A percentile compares a stretch with the other conserved stretches of the same genome.
phyloP scores from a whole-genome alignment of 2,113 vertebrate species.

The Aleadryas rufinucha region DNA sequence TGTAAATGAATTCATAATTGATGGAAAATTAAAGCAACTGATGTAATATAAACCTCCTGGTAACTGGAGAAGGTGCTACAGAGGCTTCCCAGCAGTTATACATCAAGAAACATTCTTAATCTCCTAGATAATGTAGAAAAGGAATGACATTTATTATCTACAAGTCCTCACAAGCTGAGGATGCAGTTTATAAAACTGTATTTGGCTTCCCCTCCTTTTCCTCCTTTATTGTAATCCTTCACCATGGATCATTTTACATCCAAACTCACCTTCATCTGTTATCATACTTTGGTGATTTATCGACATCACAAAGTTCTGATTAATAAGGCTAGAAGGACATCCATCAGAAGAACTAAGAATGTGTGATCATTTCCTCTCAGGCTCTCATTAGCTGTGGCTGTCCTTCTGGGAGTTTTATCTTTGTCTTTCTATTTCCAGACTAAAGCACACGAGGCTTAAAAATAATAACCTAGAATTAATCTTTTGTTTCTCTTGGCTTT shows the following conservation, averaged over 20 bases:
- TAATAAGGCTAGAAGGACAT: conserved; percentile 28
- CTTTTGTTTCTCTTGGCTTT: neutral
- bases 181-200: neutral
- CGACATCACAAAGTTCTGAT: neutral
- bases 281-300: conserved; percentile 19
- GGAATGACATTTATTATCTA: conserved; percentile 42
- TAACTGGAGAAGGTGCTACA: conserved; percentile 51
- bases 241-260: conserved; percentile 1
- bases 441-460: neutral
- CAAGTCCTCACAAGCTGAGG: conserved; percentile 44
- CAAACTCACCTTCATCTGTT: conserved; percentile 46
- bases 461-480: neutral
- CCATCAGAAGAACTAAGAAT: conserved; percentile 25
- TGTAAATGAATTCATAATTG: conserved; percentile 22
- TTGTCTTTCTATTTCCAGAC: conserved; percentile 13
- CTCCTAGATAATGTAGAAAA: conserved; percentile 27
- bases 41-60: conserved; percentile 46
- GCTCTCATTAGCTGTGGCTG: conserved; percentile 1
- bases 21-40: conserved; percentile 35
- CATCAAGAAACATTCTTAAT: conserved; percentile 41
- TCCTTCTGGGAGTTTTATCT: conserved; percentile 21
- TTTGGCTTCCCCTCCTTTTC: neutral
- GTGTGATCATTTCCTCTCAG: conserved; percentile 30
- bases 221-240: conserved; percentile 16
- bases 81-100: conserved; percentile 47